These are phyloP conservation scores for Musca domestica DNA, from an alignment of 1,140 invertebrate genomes.

Conservation along the genomic window DNA sequence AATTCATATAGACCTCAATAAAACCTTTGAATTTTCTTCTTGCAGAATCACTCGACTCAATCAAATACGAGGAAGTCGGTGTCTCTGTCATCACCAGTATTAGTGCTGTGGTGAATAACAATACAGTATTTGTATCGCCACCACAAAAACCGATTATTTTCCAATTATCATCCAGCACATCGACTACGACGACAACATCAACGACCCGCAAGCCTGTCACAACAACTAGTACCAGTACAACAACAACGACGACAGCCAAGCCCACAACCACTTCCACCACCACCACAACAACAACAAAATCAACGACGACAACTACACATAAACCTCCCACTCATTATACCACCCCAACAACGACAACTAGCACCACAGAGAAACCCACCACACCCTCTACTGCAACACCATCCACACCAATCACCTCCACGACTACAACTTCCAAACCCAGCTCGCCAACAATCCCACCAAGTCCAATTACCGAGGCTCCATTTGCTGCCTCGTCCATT, in stretches of 20 bases:
- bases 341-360: slow-evolving; percentile 15
- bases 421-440: slow-evolving; percentile 27
- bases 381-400: slow-evolving; percentile 23
- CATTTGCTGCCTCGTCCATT: slow-evolving; percentile 32
- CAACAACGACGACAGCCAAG: slow-evolving; percentile 35
- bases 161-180: background rate
- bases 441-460: slow-evolving; percentile 35
- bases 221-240: background rate
- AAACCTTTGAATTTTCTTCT: background rate
- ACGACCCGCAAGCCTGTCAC: background rate
- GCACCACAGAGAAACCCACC: slow-evolving; percentile 29
- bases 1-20: background rate
- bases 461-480: slow-evolving; percentile 42
- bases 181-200: background rate
- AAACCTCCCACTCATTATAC: slow-evolving; percentile 14
- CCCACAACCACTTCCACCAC: slow-evolving; percentile 28
- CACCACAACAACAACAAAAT: slow-evolving; percentile 27
- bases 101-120: slow-evolving; percentile 30
- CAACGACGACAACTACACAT: slow-evolving; percentile 24
- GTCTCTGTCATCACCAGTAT: slow-evolving; percentile 48
- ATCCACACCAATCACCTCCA: slow-evolving; percentile 36
- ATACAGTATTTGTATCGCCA: slow-evolving; percentile 9
- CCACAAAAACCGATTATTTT: slow-evolving; percentile 11
- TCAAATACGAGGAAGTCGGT: slow-evolving; percentile 37
- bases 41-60: background rate